Conservation (phyloP, 2,888 invertebrate species). For the Ametastegia equiseti region DNA sequence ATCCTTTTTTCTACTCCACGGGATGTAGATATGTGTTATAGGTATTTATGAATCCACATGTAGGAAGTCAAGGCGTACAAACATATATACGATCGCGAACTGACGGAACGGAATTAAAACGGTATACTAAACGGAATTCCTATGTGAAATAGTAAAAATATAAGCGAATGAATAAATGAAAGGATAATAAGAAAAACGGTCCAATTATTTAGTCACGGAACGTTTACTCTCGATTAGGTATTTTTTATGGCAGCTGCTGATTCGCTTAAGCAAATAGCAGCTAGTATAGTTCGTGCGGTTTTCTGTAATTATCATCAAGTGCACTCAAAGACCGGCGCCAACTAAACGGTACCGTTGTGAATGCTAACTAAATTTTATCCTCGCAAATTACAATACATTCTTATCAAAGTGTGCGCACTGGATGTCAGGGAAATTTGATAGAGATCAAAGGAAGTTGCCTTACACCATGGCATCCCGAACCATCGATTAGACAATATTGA, state of each 20-base stretch:
- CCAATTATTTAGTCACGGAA: constrained; percentile 16
- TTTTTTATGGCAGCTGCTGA: background rate
- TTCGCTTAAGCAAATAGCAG: background rate
- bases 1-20: background rate
- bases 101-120: background rate
- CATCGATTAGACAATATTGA: no score
- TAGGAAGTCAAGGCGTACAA: background rate
- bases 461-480: no score
- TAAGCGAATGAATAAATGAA: background rate
- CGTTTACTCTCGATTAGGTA: constrained; percentile 23
- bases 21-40: background rate
- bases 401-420: no score
- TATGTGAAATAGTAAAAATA: background rate
- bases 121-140: no score
- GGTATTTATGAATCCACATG: background rate
- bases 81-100: background rate
- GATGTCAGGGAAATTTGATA: no score
- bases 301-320: constrained; percentile 29
- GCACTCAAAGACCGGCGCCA: constrained; percentile 17
- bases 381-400: no score
- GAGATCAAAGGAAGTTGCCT: no score
- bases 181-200: background rate
- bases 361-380: no score
- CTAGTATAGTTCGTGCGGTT: background rate
- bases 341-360: background rate